Evolutionary conservation across 2,888 invertebrate genomes (phyloP), one percentile per base, ranked within the genome.

Genomic region (Syrista parreyssii): DNA sequence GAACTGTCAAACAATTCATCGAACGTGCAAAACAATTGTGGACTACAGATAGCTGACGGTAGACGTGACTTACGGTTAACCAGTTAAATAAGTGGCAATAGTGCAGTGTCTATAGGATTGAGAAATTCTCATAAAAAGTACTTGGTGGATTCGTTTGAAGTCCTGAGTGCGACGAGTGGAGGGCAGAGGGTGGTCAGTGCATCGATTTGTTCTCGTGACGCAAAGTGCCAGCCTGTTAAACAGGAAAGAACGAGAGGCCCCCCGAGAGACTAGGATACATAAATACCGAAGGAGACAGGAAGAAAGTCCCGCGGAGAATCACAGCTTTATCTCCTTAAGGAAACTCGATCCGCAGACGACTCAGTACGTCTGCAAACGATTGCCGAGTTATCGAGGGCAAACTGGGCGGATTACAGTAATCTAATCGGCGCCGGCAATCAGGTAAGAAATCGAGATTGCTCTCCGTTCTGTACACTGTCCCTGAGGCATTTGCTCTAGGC

Each of bases 341-440:
- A 55, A 55, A 55, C 55, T 55, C 23, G 55, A 55, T 55, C 23
- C 55, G 23, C 55, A 9, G 55, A 23, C 55, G 9, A 9, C 55
- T 55, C 55, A 23, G 6, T 55, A 1, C 23, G 23, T 55, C 23
- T 23, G 55, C 55, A 55, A 55, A 55, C 55, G 55, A 75, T 78
- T 68, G 35, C 68, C 55, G 34, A 34, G 75, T 31, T 68, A 77
- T 71, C 69, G 71, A 69, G 75, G 75, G 71, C 71, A 71, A 71
- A 30, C 71, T 33, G 23, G 71, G 33, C 71, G 78, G 73, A 80
- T 82, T 81, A 81, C 73, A 80, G 79, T 82, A 79, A 82, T 83
- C 80, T 80, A 82, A 82, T 84, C 82, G 78, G 73, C 74, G 69
- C 75, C 76, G 76, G 76, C 81, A 83, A 83, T 83, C 82, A 84